Evolutionary conservation across 1,140 invertebrate species (phyloP), one percentile per base, ranked within the genome.

Genomic region (Kradibia gibbosae): DNA sequence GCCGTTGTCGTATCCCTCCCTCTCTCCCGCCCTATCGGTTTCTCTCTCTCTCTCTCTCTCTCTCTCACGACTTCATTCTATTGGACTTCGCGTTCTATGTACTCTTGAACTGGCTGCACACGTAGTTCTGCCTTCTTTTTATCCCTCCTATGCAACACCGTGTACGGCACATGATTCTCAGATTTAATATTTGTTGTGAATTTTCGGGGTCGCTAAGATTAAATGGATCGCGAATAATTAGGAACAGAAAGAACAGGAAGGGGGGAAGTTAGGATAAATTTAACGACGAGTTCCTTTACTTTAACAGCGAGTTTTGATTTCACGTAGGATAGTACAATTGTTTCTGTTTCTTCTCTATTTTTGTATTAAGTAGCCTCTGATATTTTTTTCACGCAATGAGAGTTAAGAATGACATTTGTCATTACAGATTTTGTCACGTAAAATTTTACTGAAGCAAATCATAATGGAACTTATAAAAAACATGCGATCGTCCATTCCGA

Each of bases 41-140:
- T 36, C 13, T 25, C 65, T 70, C 15, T 20, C 31, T 65, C 62
- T 60, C 57, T 25, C n/a, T 20, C 34, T 65, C 62, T 36, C 31
- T 53, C 28, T 22, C 28, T 42, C 55, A 25, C 7, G 57, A 34
- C 28, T 39, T 28, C 34, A 1, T 31, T 62, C 36, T 76, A 71
- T 45, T 28, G 39, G 67, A 71, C 39, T 39, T 55, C 48, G 62
- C 71, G 50, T 57, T 53, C 77, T 79, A 70, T 34, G 62, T 70
- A 31, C 65, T 55, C 76, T 70, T 67, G 28, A 79, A 48, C 65
- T 25, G 25, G 36, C 50, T 45, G 77, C 65, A 55, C 77, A 28
- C 50, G 67, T 71, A 79, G 25, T 28, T 11, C 17, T 7, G 28
- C 10, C 22, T 20, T 50, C 28, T 34, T 31, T 72, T 17, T 72